Conservation (phyloP, 37 sponge, comb jelly and placozoan species). For the Dysidea cf. avara region DNA sequence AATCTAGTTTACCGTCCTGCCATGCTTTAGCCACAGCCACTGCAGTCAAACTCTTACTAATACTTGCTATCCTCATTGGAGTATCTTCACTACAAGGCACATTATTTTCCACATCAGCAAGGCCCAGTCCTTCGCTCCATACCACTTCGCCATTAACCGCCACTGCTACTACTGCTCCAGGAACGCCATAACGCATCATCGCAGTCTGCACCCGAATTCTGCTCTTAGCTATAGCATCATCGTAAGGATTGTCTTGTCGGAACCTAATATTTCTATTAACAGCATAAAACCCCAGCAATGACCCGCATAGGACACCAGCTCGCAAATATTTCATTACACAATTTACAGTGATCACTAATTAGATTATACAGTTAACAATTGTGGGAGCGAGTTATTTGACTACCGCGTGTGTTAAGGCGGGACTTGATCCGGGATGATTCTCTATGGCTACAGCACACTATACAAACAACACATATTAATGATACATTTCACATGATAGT, state of each 20-base stretch:
- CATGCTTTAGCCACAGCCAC: conserved; percentile 65
- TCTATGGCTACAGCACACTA: conserved; percentile 80
- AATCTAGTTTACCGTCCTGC: conserved; percentile 72
- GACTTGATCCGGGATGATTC: conserved; percentile 42
- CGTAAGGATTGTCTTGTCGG: too few relatives aligned
- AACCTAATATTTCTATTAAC: too few relatives aligned
- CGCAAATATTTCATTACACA: too few relatives aligned
- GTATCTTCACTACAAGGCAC: conserved; percentile 50
- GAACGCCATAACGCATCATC: conserved; percentile 64
- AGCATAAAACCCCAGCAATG: too few relatives aligned
- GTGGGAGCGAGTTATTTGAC: too few relatives aligned
- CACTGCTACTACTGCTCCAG: conserved; percentile 67
- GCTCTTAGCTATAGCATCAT: not conserved
- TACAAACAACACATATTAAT: not conserved
- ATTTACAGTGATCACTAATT: too few relatives aligned
- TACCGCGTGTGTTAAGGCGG: conserved; percentile 47
- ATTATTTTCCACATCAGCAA: conserved; percentile 78
- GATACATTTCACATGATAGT: not conserved
- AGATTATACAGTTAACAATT: too few relatives aligned
- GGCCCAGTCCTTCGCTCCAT: conserved; percentile 74
- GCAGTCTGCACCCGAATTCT: conserved; percentile 5
- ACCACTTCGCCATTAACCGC: conserved; percentile 59
- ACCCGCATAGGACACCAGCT: too few relatives aligned
- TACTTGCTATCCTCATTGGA: conserved; percentile 93
- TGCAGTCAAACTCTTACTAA: conserved; percentile 82